Evolutionary conservation across 2,888 invertebrate genomes (phyloP).

Genomic region (Rhagium mordax): DNA sequence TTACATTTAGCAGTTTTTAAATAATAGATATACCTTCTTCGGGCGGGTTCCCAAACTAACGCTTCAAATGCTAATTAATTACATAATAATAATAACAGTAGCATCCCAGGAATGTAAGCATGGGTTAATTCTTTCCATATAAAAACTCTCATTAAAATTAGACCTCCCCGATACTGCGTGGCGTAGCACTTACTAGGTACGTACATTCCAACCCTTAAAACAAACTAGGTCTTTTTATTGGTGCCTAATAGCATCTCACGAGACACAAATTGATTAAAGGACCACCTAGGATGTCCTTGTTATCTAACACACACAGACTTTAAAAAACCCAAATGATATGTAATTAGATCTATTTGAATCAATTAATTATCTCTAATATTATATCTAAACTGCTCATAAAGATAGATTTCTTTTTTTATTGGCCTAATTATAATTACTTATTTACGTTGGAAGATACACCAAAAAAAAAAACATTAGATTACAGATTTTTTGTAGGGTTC

Average conservation of each 20-base stretch:
- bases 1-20: no score
- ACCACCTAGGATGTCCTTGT: conserved; percentile 57
- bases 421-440: conserved; percentile 24
- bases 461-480: conserved; percentile 24
- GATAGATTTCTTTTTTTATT: conserved; percentile 20
- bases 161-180: conserved; percentile 31
- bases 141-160: conserved; percentile 33
- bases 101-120: conserved; percentile 12
- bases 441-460: not conserved
- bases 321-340: conserved; percentile 52
- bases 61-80: conserved; percentile 21
- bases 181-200: conserved; percentile 26
- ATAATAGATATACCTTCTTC: not conserved
- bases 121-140: conserved; percentile 1
- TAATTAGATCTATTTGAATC: conserved; percentile 54
- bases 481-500: not conserved
- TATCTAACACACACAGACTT: conserved; percentile 43
- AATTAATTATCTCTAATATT: conserved; percentile 51
- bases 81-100: conserved; percentile 28
- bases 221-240: conserved; percentile 38
- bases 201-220: conserved; percentile 42
- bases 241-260: conserved; percentile 40
- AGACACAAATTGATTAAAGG: conserved; percentile 55
- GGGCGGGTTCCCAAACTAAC: not conserved
- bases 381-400: conserved; percentile 33